Percentiles rank a stretch among this genome's conserved stretches.
Conservation (phyloP, 2,888 invertebrate species). For the Melinaea menophilus region DNA sequence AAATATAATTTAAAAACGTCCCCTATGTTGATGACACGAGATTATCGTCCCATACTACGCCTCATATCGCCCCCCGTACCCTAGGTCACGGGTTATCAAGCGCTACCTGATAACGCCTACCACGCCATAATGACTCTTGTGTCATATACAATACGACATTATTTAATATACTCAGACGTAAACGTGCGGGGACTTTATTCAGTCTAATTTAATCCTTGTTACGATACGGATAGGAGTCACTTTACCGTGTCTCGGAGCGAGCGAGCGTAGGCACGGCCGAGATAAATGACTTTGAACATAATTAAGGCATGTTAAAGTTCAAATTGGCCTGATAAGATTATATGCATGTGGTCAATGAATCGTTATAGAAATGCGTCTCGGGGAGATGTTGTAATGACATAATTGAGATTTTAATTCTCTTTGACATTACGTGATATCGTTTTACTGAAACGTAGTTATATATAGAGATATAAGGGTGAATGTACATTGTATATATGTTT, state of each 20-base stretch:
- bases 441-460: too few species aligned
- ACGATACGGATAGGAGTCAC: too few species aligned
- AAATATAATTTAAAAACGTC: constrained; percentile 10
- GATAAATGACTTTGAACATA: constrained; percentile 23
- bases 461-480: too few species aligned
- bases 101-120: constrained; percentile 20
- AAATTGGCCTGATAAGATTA: constrained; percentile 27
- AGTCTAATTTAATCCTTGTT: too few species aligned
- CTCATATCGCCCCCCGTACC: constrained; percentile 29
- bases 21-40: constrained; percentile 24
- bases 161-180: too few species aligned
- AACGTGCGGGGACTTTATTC: too few species aligned
- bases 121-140: constrained; percentile 9
- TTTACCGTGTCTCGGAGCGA: too few species aligned
- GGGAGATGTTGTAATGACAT: constrained; percentile 1
- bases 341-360: constrained; percentile 30
- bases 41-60: constrained; percentile 21
- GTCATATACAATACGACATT: constrained; percentile 1
- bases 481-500: too few species aligned
- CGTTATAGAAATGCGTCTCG: constrained; percentile 6
- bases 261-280: constrained; percentile 5
- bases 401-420: constrained; percentile 10
- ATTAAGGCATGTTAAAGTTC: constrained; percentile 24
- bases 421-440: too few species aligned
- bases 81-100: constrained; percentile 34